phyloP scores from a whole-genome alignment of 1,140 invertebrate genomes.

The Globodera ellingtonae region DNA sequence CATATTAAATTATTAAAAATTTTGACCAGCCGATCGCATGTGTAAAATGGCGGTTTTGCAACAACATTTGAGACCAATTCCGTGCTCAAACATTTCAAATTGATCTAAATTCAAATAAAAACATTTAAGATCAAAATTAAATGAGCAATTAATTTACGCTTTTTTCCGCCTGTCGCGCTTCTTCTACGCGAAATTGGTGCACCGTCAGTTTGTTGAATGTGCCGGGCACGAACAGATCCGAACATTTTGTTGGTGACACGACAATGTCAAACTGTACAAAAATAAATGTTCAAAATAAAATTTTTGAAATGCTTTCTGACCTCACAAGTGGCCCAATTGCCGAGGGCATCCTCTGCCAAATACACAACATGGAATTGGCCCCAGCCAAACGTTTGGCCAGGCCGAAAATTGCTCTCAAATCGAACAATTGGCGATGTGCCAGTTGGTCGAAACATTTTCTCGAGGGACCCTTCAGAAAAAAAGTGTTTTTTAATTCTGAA shows the following conservation, averaged over 20 bases:
- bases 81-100: background rate
- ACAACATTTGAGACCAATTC: conserved; percentile 4
- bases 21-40: conserved; percentile 25
- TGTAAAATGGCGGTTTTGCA: conserved; percentile 32
- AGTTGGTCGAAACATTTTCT: conserved; percentile 28
- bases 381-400: conserved; percentile 31
- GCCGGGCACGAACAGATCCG: background rate
- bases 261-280: conserved; percentile 18
- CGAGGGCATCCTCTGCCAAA: conserved; percentile 21
- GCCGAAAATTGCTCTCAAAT: conserved; percentile 32
- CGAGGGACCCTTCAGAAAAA: conserved; percentile 13
- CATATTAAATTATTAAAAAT: background rate
- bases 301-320: background rate
- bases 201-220: background rate
- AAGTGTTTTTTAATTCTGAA: background rate
- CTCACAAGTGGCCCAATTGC: conserved; percentile 28
- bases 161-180: conserved; percentile 1
- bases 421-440: conserved; percentile 20
- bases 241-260: conserved; percentile 23
- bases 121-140: background rate
- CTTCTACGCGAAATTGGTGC: background rate
- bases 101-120: background rate
- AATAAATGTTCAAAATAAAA: background rate
- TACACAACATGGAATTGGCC: conserved; percentile 31
- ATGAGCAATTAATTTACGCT: background rate